Evolutionary conservation across 2,888 invertebrate species (phyloP), one percentile per base, ranked within the genome.

Genomic region (Philonicus albiceps): DNA sequence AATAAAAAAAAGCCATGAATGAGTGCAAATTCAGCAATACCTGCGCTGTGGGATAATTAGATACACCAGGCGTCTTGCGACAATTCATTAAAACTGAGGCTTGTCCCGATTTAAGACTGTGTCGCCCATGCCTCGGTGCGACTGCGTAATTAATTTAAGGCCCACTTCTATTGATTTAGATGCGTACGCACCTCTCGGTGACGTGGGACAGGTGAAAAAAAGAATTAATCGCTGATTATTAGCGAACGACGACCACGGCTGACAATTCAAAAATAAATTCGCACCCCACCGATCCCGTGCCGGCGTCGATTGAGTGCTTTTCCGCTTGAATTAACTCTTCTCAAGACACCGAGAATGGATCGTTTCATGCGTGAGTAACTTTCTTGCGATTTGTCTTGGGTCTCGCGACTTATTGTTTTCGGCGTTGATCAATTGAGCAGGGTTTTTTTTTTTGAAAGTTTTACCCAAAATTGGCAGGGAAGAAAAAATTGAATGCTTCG

Each of bases 281-380:
- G 37, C 31, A 81, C 31, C 31, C 55, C 19, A 55, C 19, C 55
- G 53, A n/a, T 4, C n/a, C 30, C 55, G n/a, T 13, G 40, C 40
- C 55, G 64, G 64, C 53, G 81, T 37, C 19, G 11, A 64, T 64
- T 37, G 64, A 31, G 64, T 37, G 55, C 34, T 64, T 83, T 83
- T 83, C 81, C 81, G 81, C 43, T 64, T 64, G 81, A 64, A 53
- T 83, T 83, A 27, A 27, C 8, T 49, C 31, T 76, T 40, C 49
- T 43, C 16, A 78, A 78, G 40, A 34, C 40, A 13, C 3, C 78
- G 49, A 27, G 27, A 49, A 78, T 55, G 37, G 8, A 30, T 55
- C 55, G 81, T 19, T 83, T 43, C 81, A 83, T 83, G 81, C 81
- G 81, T 83, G 81, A 83, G 49, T 64, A 64, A 22, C 34, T 83